phyloP scores from a whole-genome alignment of 1,140 invertebrate genomes.

The Drosophila malerkotliana region DNA sequence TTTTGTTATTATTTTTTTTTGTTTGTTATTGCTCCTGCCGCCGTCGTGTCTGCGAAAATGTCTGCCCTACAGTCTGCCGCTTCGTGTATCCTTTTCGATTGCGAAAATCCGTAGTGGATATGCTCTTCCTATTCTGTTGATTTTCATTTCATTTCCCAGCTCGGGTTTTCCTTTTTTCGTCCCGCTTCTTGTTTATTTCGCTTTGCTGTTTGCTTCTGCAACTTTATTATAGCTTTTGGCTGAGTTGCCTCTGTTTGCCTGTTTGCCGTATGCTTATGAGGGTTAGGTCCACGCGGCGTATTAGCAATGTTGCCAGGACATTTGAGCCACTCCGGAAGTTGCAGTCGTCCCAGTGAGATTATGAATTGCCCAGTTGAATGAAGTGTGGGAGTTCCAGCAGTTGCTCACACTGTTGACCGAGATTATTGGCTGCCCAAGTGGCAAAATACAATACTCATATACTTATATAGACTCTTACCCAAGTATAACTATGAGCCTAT shows the following conservation, averaged over 20 bases:
- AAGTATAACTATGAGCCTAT: too few relatives aligned
- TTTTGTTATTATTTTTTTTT: conserved; percentile 9
- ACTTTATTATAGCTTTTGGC: conserved; percentile 82
- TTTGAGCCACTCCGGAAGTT: conserved; percentile 13
- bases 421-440: conserved; percentile 57
- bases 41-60: conserved; percentile 58
- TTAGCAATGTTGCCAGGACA: conserved; percentile 54
- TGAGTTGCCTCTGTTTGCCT: conserved; percentile 75
- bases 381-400: conserved; percentile 51
- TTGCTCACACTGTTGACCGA: conserved; percentile 43
- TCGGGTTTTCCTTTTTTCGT: conserved; percentile 19
- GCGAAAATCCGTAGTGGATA: conserved; percentile 64
- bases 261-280: conserved; percentile 76
- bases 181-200: conserved; percentile 63
- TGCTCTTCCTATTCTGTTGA: conserved; percentile 58
- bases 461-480: too few relatives aligned
- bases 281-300: conserved; percentile 69
- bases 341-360: conserved; percentile 40
- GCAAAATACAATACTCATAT: not conserved
- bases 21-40: conserved; percentile 39
- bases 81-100: conserved; percentile 57
- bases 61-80: conserved; percentile 59
- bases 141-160: conserved; percentile 76
- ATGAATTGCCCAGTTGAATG: conserved; percentile 45
- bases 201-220: conserved; percentile 76